A percentile compares a stretch with the other conserved stretches of the same genome.
Conservation (phyloP, 2,888 invertebrate species). For the Chromoteleia sp. region DNA sequence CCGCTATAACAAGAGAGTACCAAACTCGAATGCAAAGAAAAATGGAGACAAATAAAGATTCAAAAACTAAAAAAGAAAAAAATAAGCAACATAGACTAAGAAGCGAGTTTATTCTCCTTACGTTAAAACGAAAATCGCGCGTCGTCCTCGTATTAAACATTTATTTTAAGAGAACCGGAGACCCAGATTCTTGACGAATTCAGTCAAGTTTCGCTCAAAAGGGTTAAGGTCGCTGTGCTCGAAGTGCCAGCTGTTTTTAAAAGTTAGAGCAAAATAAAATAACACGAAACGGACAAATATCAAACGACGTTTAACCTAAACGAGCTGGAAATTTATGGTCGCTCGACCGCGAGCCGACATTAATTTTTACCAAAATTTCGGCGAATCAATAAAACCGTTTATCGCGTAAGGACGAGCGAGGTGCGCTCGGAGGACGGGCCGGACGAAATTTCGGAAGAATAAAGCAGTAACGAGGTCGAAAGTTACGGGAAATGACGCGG, state of each 20-base stretch:
- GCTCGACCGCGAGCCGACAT: background rate
- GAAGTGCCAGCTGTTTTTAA: constrained; percentile 23
- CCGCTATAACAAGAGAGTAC: no score
- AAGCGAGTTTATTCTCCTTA: constrained; percentile 7
- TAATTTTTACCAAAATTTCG: constrained; percentile 31
- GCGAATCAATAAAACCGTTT: constrained; percentile 6
- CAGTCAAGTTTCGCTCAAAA: constrained; percentile 28
- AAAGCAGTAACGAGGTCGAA: constrained; percentile 70
- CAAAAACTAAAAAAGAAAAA: background rate
- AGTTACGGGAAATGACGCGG: constrained; percentile 62
- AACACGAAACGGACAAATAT: constrained; percentile 27
- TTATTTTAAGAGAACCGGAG: constrained; percentile 35
- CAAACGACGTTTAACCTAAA: constrained; percentile 32
- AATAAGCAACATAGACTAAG: constrained; percentile 1
- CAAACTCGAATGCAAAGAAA: constrained; percentile 14
- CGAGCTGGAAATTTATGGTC: constrained; percentile 21
- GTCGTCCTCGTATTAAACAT: constrained; percentile 29
- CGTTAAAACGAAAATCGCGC: constrained; percentile 25
- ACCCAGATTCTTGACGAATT: constrained; percentile 30
- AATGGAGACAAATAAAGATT: no score
- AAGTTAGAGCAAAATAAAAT: constrained; percentile 29
- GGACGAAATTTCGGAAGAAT: constrained; percentile 24
- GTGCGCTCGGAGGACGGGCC: background rate
- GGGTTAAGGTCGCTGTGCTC: constrained; percentile 42
- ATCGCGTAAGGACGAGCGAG: background rate